Percentiles rank a stretch among this genome's conserved stretches.
phyloP scores from a whole-genome alignment of 2,888 invertebrate genomes.

The Tyria jacobaeae region DNA sequence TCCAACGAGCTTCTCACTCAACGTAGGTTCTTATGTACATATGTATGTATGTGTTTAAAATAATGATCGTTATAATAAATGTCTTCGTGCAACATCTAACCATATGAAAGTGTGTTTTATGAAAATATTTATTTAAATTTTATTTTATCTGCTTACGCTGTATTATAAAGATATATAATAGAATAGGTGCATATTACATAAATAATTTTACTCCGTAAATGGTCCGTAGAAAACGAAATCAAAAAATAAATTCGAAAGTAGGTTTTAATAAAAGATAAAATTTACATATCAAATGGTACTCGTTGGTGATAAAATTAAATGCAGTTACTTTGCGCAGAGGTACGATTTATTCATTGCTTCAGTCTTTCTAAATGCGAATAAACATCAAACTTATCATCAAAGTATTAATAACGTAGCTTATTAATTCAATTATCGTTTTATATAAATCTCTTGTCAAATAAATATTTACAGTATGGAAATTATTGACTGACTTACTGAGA shows the following conservation, averaged over 20 bases:
- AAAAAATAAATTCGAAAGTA: neutral
- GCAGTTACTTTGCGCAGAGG: neutral
- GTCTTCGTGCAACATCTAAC: too few species aligned
- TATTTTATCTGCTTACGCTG: too few species aligned
- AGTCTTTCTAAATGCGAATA: conserved; percentile 42
- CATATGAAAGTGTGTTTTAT: too few species aligned
- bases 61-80: too few species aligned
- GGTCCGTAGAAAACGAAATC: too few species aligned
- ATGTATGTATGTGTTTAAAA: too few species aligned
- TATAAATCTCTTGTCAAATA: conserved; percentile 26
- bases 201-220: too few species aligned
- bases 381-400: conserved; percentile 33
- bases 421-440: conserved; percentile 42
- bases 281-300: neutral
- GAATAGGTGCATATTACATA: too few species aligned
- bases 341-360: neutral
- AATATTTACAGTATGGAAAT: conserved; percentile 44
- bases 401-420: conserved; percentile 33
- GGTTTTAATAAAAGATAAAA: neutral
- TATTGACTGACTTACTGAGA: conserved; percentile 26
- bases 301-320: neutral
- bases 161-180: too few species aligned
- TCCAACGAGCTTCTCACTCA: too few species aligned
- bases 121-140: too few species aligned
- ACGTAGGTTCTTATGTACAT: too few species aligned